These are phyloP conservation scores for Corythoichthys haematopterus DNA, from an alignment of 2,113 vertebrate species.

Conservation along the genomic window DNA sequence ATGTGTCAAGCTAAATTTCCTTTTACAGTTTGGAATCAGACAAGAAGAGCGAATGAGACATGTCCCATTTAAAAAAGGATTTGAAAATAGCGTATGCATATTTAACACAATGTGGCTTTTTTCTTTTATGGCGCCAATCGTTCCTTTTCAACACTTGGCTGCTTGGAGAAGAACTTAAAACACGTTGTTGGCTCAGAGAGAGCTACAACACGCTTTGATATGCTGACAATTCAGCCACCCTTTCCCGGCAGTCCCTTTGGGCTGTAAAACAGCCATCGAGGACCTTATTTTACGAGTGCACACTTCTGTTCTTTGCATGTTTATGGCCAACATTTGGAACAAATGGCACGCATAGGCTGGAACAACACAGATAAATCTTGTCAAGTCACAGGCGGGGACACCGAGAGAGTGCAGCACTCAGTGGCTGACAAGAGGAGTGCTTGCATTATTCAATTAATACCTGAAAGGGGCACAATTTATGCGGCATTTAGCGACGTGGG, in stretches of 20 bases:
- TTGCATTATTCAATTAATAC: slow-evolving; percentile 74
- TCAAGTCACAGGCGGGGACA: slow-evolving; percentile 55
- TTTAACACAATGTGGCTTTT: slow-evolving; percentile 60
- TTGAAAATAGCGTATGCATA: slow-evolving; percentile 65
- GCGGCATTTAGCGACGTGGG: slow-evolving; percentile 60
- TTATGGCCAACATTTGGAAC: slow-evolving; percentile 72
- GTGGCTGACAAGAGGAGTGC: slow-evolving; percentile 60
- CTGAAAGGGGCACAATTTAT: slow-evolving; percentile 68
- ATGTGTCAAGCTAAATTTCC: slow-evolving; percentile 54
- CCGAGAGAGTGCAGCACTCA: slow-evolving; percentile 62
- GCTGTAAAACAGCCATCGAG: slow-evolving; percentile 58
- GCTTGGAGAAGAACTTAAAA: slow-evolving; percentile 56
- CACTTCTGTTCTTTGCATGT: slow-evolving; percentile 70
- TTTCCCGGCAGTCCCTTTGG: slow-evolving; percentile 44
- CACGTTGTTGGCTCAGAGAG: slow-evolving; percentile 62
- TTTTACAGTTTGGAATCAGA: slow-evolving; percentile 62
- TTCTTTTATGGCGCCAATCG: slow-evolving; percentile 55
- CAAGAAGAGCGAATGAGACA: slow-evolving; percentile 73
- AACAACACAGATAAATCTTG: slow-evolving; percentile 72
- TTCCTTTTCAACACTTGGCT: slow-evolving; percentile 59
- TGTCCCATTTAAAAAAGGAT: slow-evolving; percentile 67
- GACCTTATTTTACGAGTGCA: slow-evolving; percentile 66
- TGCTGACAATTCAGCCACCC: slow-evolving; percentile 19
- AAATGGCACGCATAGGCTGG: slow-evolving; percentile 69
- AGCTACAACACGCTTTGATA: slow-evolving; percentile 49